Percentiles rank a stretch among this genome's conserved stretches.
Evolutionary conservation across 2,113 vertebrate genomes (phyloP).

Genomic region (Gasterosteus nipponicus): DNA sequence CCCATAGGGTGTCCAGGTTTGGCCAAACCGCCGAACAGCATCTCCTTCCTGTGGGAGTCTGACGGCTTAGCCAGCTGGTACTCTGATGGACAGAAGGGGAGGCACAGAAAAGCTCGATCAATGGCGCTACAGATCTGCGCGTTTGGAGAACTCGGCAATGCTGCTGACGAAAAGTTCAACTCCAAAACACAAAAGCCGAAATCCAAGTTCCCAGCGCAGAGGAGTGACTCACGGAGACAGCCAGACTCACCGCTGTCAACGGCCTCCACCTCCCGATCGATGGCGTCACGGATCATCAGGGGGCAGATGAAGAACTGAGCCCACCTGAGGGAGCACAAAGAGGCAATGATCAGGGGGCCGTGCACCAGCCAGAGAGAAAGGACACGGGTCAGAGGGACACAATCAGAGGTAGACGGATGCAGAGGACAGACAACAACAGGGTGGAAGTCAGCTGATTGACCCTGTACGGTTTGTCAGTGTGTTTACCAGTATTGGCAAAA

Average conservation of each 20-base stretch:
- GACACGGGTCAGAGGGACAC: slow-evolving; percentile 25
- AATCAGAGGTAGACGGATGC: slow-evolving; percentile 33
- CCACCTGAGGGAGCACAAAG: slow-evolving; percentile 83
- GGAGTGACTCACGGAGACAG: neutral
- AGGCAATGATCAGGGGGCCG: slow-evolving; percentile 17
- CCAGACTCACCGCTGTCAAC: slow-evolving; percentile 93
- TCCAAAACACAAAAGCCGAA: neutral
- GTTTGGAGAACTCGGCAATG: neutral
- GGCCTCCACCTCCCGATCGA: slow-evolving; percentile 96
- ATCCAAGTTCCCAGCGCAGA: neutral
- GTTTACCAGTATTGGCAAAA: neutral
- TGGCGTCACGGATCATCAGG: slow-evolving; percentile 95
- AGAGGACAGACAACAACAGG: slow-evolving; percentile 1
- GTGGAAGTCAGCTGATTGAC: slow-evolving; percentile 6
- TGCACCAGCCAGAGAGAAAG: neutral
- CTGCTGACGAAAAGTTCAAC: neutral
- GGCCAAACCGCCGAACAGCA: slow-evolving; percentile 97
- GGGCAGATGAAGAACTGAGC: slow-evolving; percentile 98
- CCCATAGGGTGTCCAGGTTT: slow-evolving; percentile 95
- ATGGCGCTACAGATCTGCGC: slow-evolving; percentile 11
- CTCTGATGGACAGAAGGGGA: slow-evolving; percentile 79
- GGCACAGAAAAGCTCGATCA: slow-evolving; percentile 11
- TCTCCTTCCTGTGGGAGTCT: slow-evolving; percentile 96
- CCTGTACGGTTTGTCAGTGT: neutral
- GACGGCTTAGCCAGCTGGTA: slow-evolving; percentile 95